Conservation (phyloP, 2,797 vertebrate species). For the Melanotaenia nigrans region DNA sequence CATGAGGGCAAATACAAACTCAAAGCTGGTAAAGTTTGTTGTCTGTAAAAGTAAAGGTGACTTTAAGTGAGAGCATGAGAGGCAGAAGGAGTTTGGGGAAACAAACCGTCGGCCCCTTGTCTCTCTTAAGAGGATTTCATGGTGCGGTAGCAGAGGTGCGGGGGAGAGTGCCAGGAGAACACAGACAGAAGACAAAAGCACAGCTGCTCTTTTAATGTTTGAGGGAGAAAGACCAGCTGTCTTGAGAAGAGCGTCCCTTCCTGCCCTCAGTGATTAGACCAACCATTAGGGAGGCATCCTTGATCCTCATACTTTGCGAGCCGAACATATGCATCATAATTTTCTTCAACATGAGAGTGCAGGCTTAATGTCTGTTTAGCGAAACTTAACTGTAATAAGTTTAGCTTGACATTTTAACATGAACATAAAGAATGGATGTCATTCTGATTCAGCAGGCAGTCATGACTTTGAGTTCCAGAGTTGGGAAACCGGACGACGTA, state of each 20-base stretch:
- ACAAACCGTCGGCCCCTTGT: constrained; percentile 56
- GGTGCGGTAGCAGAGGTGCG: constrained; percentile 64
- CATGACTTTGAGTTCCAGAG: neutral
- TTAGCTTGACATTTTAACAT: neutral
- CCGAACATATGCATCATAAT: neutral
- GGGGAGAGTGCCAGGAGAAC: constrained; percentile 43
- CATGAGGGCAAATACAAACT: neutral
- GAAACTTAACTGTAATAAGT: neutral
- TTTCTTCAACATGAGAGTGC: constrained; percentile 6
- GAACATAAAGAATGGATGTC: neutral
- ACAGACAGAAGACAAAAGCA: constrained; percentile 76
- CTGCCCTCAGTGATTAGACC: constrained; percentile 38
- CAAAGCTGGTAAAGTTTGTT: constrained; percentile 29
- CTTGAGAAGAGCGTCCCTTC: constrained; percentile 32
- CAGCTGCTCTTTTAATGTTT: constrained; percentile 77
- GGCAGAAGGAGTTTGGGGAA: constrained; percentile 10
- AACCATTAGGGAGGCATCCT: constrained; percentile 35
- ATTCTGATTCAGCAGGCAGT: neutral
- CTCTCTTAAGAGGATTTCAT: constrained; percentile 78
- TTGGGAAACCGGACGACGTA: neutral
- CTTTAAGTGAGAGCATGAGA: constrained; percentile 30
- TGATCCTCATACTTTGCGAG: constrained; percentile 15
- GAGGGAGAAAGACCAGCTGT: constrained; percentile 66
- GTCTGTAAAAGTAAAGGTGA: constrained; percentile 19
- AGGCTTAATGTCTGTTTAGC: neutral